Evolutionary conservation across 2,888 invertebrate genomes (phyloP), one percentile per base, ranked within the genome.

Genomic region (Notodonta ziczac): DNA sequence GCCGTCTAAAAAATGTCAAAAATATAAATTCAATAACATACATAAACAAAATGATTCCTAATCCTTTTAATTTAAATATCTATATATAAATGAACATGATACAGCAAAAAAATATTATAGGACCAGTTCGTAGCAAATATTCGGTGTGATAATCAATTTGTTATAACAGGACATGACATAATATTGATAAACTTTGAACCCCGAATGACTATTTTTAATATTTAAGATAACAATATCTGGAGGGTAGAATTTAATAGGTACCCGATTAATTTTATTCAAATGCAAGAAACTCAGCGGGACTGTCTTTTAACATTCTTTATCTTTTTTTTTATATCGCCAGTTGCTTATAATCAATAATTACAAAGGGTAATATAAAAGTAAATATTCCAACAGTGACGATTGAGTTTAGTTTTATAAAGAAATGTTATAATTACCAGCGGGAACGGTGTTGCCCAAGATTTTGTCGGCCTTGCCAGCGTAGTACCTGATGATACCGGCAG

Each of bases 381-480:
- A n/a, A n/a, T n/a, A n/a, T 24, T 24, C 24, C 24, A 24, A 24
- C 24, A 24, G 24, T 24, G 24, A 24, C 24, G 42, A 35, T 35
- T 35, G 35, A 10, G 4, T 10, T 4, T 42, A 1, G 12, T 42
- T 24, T 2, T 24, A 24, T 2, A 42, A 42, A 42, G 1, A 42
- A 46, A 46, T 4, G 4, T 0, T 1, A 10, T 24, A n/a, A 13
- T 56, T 56, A 90, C 91, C 91, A 70, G 96, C 94, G 42, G 97
- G 97, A 63, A 97, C 96, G 0, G 96, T 96, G 85, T 94, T 95
- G 52, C 96, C 96, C 61, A 97, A 96, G 81, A 96, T 96, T 87
- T 98, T 98, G 82, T 98, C 98, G 7, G 98, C 97, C 95, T 97
- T 98, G 12, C 98, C 98, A 44, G 98, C 98, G 88, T 96, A 98